Conservation (phyloP, 2,113 vertebrate species). For the Echinops telfairi region DNA sequence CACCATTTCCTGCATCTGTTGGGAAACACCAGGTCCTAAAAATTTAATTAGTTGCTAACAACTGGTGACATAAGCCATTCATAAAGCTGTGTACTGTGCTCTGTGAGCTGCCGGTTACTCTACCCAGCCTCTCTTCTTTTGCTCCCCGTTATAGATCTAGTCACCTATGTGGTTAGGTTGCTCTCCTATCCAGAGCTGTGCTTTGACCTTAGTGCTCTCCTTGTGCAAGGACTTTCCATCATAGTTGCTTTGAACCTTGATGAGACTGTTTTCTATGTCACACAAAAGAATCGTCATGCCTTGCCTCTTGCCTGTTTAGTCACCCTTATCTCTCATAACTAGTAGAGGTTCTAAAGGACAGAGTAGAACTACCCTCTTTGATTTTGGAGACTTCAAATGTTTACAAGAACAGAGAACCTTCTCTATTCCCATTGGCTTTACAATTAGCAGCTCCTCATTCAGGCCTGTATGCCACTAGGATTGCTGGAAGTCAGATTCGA, state of each 20-base stretch:
- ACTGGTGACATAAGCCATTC: not conserved
- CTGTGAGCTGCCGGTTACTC: not conserved
- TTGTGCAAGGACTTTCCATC: not conserved
- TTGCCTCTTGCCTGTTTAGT: not conserved
- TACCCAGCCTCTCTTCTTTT: not conserved
- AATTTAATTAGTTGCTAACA: not conserved
- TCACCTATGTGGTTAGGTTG: fast-evolving
- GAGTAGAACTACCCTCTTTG: too few relatives aligned
- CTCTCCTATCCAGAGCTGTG: not conserved
- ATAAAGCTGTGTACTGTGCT: not conserved
- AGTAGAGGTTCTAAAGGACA: too few relatives aligned
- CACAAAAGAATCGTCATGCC: not conserved
- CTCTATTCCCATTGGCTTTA: too few relatives aligned
- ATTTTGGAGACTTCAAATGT: too few relatives aligned
- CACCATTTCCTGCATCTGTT: not conserved
- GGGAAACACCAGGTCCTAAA: not conserved
- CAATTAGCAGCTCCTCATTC: too few relatives aligned
- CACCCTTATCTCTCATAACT: too few relatives aligned
- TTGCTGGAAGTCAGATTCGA: too few relatives aligned
- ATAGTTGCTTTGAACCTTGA: not conserved
- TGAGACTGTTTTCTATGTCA: not conserved
- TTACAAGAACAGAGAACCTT: too few relatives aligned
- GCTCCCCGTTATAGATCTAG: not conserved
- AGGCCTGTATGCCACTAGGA: too few relatives aligned
- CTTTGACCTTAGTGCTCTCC: not conserved